Percentiles rank a stretch among this genome's conserved stretches.
phyloP scores from a whole-genome alignment of 2,888 invertebrate genomes.

The Neocrepidodera transversa region DNA sequence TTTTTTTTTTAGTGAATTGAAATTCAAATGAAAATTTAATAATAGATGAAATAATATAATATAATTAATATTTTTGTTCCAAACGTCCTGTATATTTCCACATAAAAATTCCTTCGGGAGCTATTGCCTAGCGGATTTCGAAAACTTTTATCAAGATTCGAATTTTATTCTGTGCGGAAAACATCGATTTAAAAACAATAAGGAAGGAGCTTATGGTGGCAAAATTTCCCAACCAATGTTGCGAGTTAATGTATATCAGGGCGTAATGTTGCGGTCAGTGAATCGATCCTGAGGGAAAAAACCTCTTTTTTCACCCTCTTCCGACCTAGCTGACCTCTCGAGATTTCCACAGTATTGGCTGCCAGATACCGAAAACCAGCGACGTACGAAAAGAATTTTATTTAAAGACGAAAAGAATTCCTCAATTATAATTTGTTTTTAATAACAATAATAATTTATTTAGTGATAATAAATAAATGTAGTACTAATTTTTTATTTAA shows the following conservation, averaged over 20 bases:
- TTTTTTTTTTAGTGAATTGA: too few species aligned
- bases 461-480: too few species aligned
- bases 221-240: constrained; percentile 48
- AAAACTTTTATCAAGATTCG: background rate
- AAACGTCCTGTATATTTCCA: too few species aligned
- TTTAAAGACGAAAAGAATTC: too few species aligned
- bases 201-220: constrained; percentile 43
- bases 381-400: background rate
- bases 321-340: constrained; percentile 45
- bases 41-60: too few species aligned
- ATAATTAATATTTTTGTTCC: too few species aligned
- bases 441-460: too few species aligned
- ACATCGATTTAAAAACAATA: constrained; percentile 48
- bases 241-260: constrained; percentile 52
- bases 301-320: constrained; percentile 42
- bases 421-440: too few species aligned
- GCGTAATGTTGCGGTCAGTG: constrained; percentile 49
- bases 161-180: constrained; percentile 8
- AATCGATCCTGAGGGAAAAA: constrained; percentile 40
- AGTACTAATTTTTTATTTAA: too few species aligned
- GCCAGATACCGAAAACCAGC: constrained; percentile 6
- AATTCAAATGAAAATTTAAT: too few species aligned
- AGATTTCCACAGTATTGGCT: constrained; percentile 40
- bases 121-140: too few species aligned
- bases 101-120: too few species aligned